A percentile compares a stretch with the other conserved stretches of the same genome.
These are phyloP conservation scores for Caenorhabditis latens DNA, from an alignment of 1,140 invertebrate genomes.

Conservation along the genomic window DNA sequence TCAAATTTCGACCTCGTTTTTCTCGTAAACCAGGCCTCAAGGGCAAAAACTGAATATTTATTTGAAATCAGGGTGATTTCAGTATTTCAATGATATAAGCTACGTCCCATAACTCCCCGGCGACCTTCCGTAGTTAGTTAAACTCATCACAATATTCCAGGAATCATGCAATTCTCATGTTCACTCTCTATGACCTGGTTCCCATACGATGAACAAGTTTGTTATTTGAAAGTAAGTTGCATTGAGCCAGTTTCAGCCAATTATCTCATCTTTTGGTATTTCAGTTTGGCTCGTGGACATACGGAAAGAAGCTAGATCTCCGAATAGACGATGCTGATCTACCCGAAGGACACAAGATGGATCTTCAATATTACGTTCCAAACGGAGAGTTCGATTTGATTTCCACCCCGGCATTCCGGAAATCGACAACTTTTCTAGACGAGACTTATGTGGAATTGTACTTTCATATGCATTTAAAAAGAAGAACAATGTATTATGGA, in stretches of 20 bases:
- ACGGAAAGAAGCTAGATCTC: slow-evolving; percentile 83
- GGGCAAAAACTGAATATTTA: too few species aligned
- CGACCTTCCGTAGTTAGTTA: too few species aligned
- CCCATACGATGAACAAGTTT: slow-evolving; percentile 80
- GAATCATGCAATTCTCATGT: slow-evolving; percentile 56
- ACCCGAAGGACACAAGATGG: slow-evolving; percentile 80
- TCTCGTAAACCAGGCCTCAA: too few species aligned
- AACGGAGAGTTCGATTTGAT: slow-evolving; percentile 79
- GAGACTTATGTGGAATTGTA: slow-evolving; percentile 73
- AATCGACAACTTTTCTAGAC: slow-evolving; percentile 64
- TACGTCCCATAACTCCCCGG: slow-evolving; percentile 78
- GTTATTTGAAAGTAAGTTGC: slow-evolving; percentile 76
- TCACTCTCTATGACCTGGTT: slow-evolving; percentile 76
- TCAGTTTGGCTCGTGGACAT: slow-evolving; percentile 95
- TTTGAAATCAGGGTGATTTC: too few species aligned
- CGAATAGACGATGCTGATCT: slow-evolving; percentile 70
- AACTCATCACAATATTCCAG: neutral
- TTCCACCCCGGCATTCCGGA: slow-evolving; percentile 60
- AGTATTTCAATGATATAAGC: too few species aligned
- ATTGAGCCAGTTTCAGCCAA: too few species aligned
- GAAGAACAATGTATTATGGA: slow-evolving; percentile 90
- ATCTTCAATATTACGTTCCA: slow-evolving; percentile 79
- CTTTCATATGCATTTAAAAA: slow-evolving; percentile 80
- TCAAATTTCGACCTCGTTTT: too few species aligned
- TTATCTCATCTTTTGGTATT: neutral